Base-by-base conservation (phyloP, 1,140 invertebrate genomes). In the Hydropsyche tenuis region DNA sequence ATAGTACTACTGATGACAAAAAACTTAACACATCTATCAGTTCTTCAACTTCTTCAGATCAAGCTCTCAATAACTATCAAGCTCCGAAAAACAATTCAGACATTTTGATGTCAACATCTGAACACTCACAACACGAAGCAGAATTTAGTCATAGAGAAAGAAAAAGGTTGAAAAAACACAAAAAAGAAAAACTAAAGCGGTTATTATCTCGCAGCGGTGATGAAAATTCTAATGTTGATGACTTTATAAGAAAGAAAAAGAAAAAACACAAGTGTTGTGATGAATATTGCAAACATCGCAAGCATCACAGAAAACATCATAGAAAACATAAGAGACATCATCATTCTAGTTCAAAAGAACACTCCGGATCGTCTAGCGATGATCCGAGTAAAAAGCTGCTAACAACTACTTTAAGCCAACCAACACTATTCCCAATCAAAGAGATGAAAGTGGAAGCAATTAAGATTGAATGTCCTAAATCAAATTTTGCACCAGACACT, bases 331-430 rank as follows among this genome's bases (percentile, higher is more conserved):
- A 90, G 77, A 92, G 92, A 77, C 89, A 92, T 79, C 90, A 92
- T 81, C 90, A 92, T 66, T 92, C 93, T 46, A 91, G 88, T 75
- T 87, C 87, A 64, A 94, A 94, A 83, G 94, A 95, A 81, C 92
- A 92, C 12, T 92, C 92, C 5, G 94, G 95, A 81, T 86, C 95
- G 20, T 94, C 94, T 0, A 92, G 92, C 1, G 84, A 86, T 46
- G 86, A 92, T 76, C 63, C 30, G 14, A 60, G 2, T 42, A 30
- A 65, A 25, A 42, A 72, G 0, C 51, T 74, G 48, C 56, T 76
- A 16, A 68, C 60, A 9, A 45, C 65, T 9, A 60, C 75, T n/a
- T 53, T 76, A n/a, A 65, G 64, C 20, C 72, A 70, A 64, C 60
- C 75, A 2, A 51, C 75, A 7, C 73, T 76, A 27, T 66, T 73